Base-by-base conservation (phyloP, 2,113 vertebrate genomes). In the Seriola rivoliana region DNA sequence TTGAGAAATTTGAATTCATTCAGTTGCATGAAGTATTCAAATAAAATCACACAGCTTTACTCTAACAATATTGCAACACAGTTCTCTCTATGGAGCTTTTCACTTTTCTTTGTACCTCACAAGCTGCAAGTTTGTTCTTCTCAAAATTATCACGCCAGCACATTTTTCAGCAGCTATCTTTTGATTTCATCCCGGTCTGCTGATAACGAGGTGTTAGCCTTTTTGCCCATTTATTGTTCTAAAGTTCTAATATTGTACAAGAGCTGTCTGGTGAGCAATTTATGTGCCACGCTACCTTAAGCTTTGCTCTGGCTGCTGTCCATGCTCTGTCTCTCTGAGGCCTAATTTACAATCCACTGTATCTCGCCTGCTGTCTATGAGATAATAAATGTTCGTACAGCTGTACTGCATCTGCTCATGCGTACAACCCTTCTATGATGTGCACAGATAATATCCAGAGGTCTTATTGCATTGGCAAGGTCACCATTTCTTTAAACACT, bases 341-440 rank as follows among this genome's bases (percentile, higher is more conserved):
- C 78, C 78, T 79, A 48, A 75, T 86, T 84, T 74, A 85, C 58
- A 36, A 44, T 50, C 23, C 23, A 3, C 5, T 67, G 14, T 34
- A 10, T 63, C 60, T 58, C 60, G 9, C 59, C 23, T 46, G 25
- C 48, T 59, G 40, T 74, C 12, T 57, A 46, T 59, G 17, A 50
- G 34, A 23, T 71, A 68, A 65, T 82, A 29, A 38, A 81, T 65
- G 36, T 57, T 12, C 2, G n/a, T 12, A 57, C n/a, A 9, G 19
- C 50, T 21, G 1, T 52, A 57, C n/a, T 25, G 54, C 8, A 23
- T 57, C 9, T 12, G 25, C n/a, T 25, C 50, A 62, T 29, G 17
- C 4, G 12, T 44, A 10, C 40, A 77, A 19, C 13, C 54, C 25
- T 29, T 77, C 76, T 48, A 48, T 5, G 16, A 64, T 68, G 54